Percentiles rank a stretch among this genome's conserved stretches.
These are phyloP conservation scores for Varecia variegata DNA, from an alignment of 2,797 vertebrate genomes.

Conservation along the genomic window DNA sequence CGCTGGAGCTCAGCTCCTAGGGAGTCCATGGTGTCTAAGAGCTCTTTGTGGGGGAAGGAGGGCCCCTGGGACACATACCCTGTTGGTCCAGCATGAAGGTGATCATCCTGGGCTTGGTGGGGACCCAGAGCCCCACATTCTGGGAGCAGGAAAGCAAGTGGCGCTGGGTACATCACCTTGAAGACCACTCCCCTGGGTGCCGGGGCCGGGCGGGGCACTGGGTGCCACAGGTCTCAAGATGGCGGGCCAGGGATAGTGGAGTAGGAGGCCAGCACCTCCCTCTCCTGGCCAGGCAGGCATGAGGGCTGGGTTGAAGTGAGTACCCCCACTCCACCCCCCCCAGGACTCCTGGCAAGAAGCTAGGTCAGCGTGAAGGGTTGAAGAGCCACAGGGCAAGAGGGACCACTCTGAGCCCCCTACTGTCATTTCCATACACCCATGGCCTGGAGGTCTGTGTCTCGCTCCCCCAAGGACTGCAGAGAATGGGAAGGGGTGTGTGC, in stretches of 20 bases:
- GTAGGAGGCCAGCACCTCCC: constrained; percentile 57
- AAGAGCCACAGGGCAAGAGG: background rate
- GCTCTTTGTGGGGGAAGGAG: constrained; percentile 42
- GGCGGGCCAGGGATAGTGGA: constrained; percentile 64
- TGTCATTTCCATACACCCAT: background rate
- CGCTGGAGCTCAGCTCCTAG: background rate
- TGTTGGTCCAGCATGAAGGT: background rate
- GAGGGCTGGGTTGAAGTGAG: constrained; percentile 28
- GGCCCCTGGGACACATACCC: background rate
- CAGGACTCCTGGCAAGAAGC: background rate
- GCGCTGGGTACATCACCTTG: background rate
- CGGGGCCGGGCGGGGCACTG: constrained; percentile 62
- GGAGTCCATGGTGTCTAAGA: background rate
- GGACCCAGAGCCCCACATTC: background rate
- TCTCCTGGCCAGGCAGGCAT: constrained; percentile 12
- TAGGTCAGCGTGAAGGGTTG: background rate
- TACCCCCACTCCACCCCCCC: background rate
- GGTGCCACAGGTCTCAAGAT: constrained; percentile 80
- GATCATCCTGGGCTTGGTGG: background rate
- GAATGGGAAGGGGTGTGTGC: constrained; percentile 64
- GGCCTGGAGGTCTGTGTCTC: constrained; percentile 22
- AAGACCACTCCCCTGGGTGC: constrained; percentile 49
- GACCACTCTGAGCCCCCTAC: background rate
- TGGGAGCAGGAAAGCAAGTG: background rate
- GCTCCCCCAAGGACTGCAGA: constrained; percentile 40